Percentiles rank a stretch among this genome's conserved stretches.
These are phyloP conservation scores for Choreutis nemorana DNA, from an alignment of 2,888 invertebrate species.

Conservation along the genomic window DNA sequence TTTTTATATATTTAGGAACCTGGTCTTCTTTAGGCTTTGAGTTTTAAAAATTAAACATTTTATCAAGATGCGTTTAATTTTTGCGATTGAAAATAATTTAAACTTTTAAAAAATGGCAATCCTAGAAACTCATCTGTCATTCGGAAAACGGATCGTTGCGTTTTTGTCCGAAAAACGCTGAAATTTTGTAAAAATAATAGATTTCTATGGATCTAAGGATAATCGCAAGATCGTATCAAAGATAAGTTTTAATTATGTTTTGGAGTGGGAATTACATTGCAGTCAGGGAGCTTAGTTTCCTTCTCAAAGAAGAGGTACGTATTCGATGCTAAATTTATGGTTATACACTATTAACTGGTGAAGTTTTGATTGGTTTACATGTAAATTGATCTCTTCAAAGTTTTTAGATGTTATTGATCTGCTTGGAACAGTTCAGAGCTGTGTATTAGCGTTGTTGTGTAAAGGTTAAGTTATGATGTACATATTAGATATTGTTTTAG, in stretches of 20 bases:
- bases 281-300: conserved; percentile 77
- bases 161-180: conserved; percentile 36
- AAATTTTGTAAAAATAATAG: conserved; percentile 34
- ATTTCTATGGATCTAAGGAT: conserved; percentile 57
- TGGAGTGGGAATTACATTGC: conserved; percentile 81
- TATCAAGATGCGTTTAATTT: too few species aligned
- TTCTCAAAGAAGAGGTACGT: conserved; percentile 80
- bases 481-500: conserved; percentile 71
- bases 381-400: conserved; percentile 9
- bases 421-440: background rate
- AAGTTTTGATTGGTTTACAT: conserved; percentile 17
- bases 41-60: too few species aligned
- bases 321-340: conserved; percentile 47
- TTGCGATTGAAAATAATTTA: too few species aligned
- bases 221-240: conserved; percentile 38
- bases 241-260: conserved; percentile 75
- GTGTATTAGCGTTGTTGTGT: background rate
- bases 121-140: too few species aligned
- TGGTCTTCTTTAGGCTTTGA: too few species aligned
- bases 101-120: too few species aligned
- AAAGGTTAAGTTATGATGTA: conserved; percentile 3
- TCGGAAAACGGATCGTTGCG: conserved; percentile 49
- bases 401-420: background rate
- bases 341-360: conserved; percentile 32
- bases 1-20: too few species aligned